Evolutionary conservation across 2,888 invertebrate species (phyloP), one percentile per base, ranked within the genome.

Genomic region (Xestia xanthographa): DNA sequence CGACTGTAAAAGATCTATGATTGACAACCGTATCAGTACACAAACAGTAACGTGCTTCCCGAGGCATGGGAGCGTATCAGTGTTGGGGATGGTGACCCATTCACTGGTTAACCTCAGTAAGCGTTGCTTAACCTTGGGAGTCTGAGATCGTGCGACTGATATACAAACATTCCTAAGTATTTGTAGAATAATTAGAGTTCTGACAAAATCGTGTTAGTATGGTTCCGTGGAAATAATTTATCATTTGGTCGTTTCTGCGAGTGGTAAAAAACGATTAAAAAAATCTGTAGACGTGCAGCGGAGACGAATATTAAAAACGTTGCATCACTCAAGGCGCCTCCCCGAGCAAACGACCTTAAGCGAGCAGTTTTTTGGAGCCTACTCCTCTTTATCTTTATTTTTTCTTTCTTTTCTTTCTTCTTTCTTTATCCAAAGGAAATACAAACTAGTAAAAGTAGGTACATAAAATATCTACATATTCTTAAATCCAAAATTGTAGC

Each of bases 271-370:
- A 38, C 26, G 50, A 29, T 11, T 29, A 80, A 77, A 26, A 34
- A 12, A 12, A 26, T 41, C 41, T 22, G 43, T 26, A 38, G 41
- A 34, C 43, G 43, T 2, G 48, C 48, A 50, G 43, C 43, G 38
- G 60, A 43, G 26, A 72, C 22, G 50, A 79, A 72, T 72, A 62
- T 77, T 77, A 79, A 79, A 79, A 45, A 72, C 38, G 26, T 43
- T 71, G 50, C 71, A 50, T 34, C 50, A 22, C 5, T n/a, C n/a
- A n/a, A n/a, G n/a, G n/a, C n/a, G n/a, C n/a, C n/a, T n/a, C n/a
- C n/a, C n/a, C n/a, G n/a, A n/a, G n/a, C n/a, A n/a, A n/a, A n/a
- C n/a, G n/a, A n/a, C n/a, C n/a, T n/a, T n/a, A n/a, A n/a, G n/a
- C n/a, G n/a, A n/a, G n/a, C n/a, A n/a, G n/a, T n/a, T n/a, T n/a